Evolutionary conservation across 2,797 vertebrate genomes (phyloP).

Genomic region (Hippocampus kuda): DNA sequence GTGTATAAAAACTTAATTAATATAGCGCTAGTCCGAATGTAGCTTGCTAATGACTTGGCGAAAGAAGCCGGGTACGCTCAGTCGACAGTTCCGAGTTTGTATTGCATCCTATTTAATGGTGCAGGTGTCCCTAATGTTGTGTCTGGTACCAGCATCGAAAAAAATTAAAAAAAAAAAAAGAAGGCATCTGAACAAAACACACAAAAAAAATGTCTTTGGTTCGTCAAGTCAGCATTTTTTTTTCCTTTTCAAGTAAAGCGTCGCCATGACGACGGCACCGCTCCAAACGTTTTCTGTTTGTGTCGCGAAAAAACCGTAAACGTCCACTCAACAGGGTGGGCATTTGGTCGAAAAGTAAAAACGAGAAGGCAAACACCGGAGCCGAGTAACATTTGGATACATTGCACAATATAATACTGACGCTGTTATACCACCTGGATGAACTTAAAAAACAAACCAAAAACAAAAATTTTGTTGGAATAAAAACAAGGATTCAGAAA

Average conservation of each 20-base stretch:
- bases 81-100: neutral
- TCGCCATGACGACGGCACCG: constrained; percentile 8
- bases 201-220: constrained; percentile 62
- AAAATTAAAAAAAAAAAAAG: constrained; percentile 16
- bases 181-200: constrained; percentile 56
- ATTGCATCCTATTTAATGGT: neutral
- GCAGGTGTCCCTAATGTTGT: constrained; percentile 5
- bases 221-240: constrained; percentile 35
- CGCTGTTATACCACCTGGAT: neutral
- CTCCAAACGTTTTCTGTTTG: neutral
- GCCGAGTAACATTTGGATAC: constrained; percentile 12
- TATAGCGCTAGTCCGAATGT: neutral
- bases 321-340: neutral
- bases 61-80: no score
- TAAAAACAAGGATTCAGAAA: constrained; percentile 17
- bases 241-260: constrained; percentile 42
- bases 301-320: neutral
- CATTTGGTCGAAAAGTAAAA: constrained; percentile 2
- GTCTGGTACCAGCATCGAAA: neutral
- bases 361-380: neutral
- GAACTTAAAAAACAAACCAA: constrained; percentile 25
- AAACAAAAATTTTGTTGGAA: constrained; percentile 6
- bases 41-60: no score
- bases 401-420: constrained; percentile 18
- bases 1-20: neutral